phyloP scores from a whole-genome alignment of 2,888 invertebrate genomes.

The Pollenia griseotomentosa region DNA sequence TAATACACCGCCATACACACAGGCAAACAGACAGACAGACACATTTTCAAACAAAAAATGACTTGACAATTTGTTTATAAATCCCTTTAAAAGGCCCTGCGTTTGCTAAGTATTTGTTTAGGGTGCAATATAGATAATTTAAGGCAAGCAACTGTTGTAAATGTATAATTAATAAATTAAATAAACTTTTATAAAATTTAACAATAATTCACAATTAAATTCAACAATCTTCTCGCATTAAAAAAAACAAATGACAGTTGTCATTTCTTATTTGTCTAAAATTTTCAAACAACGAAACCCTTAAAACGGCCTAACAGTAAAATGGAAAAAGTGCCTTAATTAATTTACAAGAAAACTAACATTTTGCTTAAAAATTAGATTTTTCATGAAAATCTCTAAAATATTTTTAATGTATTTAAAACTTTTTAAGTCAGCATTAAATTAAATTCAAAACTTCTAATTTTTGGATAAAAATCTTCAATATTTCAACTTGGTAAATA shows the following conservation, averaged over 20 bases:
- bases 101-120: constrained; percentile 13
- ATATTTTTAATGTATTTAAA: no score
- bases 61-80: constrained; percentile 3
- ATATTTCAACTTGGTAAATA: no score
- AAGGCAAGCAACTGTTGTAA: not conserved
- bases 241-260: not conserved
- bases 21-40: not conserved
- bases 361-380: no score
- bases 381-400: no score
- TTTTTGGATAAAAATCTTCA: no score
- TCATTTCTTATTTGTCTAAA: not conserved
- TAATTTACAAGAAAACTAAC: no score
- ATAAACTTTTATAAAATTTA: constrained; percentile 35
- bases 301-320: no score
- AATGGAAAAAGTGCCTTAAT: no score
- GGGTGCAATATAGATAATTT: not conserved
- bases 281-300: no score
- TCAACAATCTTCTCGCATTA: not conserved
- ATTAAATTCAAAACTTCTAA: no score
- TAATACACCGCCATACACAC: no score
- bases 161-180: constrained; percentile 39
- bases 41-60: not conserved
- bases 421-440: no score
- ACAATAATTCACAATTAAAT: constrained; percentile 30
- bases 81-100: constrained; percentile 35